Evolutionary conservation across 2,888 invertebrate genomes (phyloP), one percentile per base, ranked within the genome.

Genomic region (Zootermopsis nevadensis): DNA sequence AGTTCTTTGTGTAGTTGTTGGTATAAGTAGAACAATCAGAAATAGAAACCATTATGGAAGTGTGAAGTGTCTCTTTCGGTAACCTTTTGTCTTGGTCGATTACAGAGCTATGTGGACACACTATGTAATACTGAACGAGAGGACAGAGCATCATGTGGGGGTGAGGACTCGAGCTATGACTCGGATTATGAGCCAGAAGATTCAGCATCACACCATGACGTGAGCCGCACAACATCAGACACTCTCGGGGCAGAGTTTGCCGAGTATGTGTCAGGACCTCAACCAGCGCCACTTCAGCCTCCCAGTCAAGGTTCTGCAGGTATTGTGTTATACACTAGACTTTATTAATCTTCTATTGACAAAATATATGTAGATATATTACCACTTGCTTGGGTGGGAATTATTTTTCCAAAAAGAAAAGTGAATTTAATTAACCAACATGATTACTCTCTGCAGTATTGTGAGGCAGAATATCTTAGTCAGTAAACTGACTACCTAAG

Each of bases 231-330:
- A 3, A 93, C 94, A 38, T 96, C 96, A 80, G 96, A 96, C 89
- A 97, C 97, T 1, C 91, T 97, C 87, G 95, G 94, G 22, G 95
- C 95, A 6, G 97, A 97, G 90, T 96, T 95, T 89, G 95, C 95
- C 24, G 96, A 96, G 88, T 96, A 96, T 89, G 94, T 96, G 86
- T 94, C 94, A 81, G 90, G 93, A 79, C 69, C 53, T 55, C 76
- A 53, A 7, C 31, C 31, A 10, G 33, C 38, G 24, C 69, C 69
- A 30, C 2, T 15, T 33, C 69, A 69, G 33, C 69, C 69, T 22
- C 74, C 15, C 0, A 38, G 38, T 4, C 74, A 74, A 38, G 74
- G 74, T 24, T 74, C 74, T 74, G 35, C 74, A 74, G 74, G 74
- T 74, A 38, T 22, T 6, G 27, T n/a, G 6, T n/a, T n/a, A 15